Conservation (phyloP, 92 coral and sea anemone genomes). For the Phenganax stokvisi region DNA sequence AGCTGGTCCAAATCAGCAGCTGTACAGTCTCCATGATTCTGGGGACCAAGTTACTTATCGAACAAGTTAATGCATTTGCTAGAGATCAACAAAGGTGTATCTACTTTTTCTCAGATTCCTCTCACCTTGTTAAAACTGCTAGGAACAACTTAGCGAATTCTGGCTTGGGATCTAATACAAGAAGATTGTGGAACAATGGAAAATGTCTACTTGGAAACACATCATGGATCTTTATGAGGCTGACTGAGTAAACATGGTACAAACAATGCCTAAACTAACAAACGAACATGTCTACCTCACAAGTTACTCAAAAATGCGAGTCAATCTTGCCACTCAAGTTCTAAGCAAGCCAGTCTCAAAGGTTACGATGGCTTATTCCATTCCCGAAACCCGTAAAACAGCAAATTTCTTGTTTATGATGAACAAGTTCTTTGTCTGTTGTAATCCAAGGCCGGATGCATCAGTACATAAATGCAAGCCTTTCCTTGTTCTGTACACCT, state of each 20-base stretch:
- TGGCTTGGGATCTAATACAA: conserved; percentile 13
- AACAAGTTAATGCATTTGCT: conserved; percentile 20
- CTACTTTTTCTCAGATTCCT: conserved; percentile 19
- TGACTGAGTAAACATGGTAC: neutral
- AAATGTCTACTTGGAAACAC: conserved; percentile 9
- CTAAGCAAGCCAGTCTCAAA: conserved; percentile 15
- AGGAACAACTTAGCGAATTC: conserved; percentile 20
- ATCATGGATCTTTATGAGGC: conserved; percentile 16
- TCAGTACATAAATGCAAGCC: conserved; percentile 13
- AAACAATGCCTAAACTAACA: conserved; percentile 18
- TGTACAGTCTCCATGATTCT: conserved; percentile 33
- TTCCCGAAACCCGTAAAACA: conserved; percentile 1
- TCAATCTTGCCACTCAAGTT: conserved; percentile 21
- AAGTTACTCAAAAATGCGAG: conserved; percentile 14
- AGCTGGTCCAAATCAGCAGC: conserved; percentile 23
- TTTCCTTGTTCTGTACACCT: conserved; percentile 6
- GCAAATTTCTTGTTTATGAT: neutral
- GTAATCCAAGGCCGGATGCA: neutral
- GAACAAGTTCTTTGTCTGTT: conserved; percentile 16
- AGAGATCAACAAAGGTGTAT: conserved; percentile 24
- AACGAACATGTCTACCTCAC: conserved; percentile 17
- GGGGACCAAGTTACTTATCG: conserved; percentile 21
- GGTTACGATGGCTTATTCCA: conserved; percentile 1
- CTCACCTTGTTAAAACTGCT: conserved; percentile 15
- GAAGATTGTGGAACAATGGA: conserved; percentile 26